Evolutionary conservation across 2,888 invertebrate species (phyloP), one percentile per base, ranked within the genome.

Genomic region (Spodoptera littoralis): DNA sequence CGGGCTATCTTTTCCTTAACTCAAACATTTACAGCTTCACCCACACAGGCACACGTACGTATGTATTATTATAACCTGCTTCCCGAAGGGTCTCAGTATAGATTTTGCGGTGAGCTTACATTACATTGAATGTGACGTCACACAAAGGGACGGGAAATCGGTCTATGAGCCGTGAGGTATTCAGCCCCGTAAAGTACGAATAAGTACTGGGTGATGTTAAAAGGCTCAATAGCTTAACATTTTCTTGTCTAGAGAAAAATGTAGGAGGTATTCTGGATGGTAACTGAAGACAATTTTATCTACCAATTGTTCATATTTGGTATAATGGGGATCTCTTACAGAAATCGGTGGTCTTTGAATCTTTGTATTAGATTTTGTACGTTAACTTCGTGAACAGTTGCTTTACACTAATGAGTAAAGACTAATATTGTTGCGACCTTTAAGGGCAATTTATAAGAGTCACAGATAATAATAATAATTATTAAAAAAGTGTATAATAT

Each of bases 61-160:
- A 43, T 62, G 36, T 36, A 50, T 58, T 70, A 72, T 53, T 68
- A 64, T 65, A 68, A 62, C 61, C 53, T 65, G 58, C 60, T 72
- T 58, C 59, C 43, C 48, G 67, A 49, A 60, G 60, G 76, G 56
- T 57, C 45, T 45, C 63, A 11, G 59, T 65, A 64, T 73, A 65
- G 68, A 66, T 72, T 65, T 54, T 73, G 73, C 54, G 70, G 72
- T 66, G 55, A 63, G 72, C 64, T 60, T 62, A 75, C 63, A 70
- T 73, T 73, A 75, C 69, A 41, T 48, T 57, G 45, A 63, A 66
- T 58, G 65, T 70, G 73, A 76, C 60, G 67, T 70, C 70, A 76
- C 11, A 76, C 70, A 78, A 77, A 71, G 59, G 65, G 53, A 70
- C 36, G 59, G 65, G 65, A 79, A 79, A 77, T 79, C 70, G 73